These are phyloP conservation scores for Bungarus multicinctus DNA, from an alignment of 2,113 vertebrate genomes.

Conservation along the genomic window DNA sequence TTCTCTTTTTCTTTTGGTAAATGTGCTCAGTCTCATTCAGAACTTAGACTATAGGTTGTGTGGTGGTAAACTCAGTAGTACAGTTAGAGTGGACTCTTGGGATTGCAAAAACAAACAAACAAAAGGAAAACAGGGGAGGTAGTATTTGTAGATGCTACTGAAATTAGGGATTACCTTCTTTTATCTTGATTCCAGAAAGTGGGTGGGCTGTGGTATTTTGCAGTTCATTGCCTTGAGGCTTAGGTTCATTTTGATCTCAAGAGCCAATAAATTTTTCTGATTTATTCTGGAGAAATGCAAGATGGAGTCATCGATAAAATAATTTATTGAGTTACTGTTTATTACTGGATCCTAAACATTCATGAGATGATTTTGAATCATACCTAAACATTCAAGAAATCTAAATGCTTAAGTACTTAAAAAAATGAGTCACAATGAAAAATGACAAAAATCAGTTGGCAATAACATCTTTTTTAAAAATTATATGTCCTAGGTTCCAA, in stretches of 20 bases:
- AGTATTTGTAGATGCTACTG: not conserved
- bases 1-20: not conserved
- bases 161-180: not conserved
- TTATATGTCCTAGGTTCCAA: too few relatives aligned
- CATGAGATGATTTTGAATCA: not conserved
- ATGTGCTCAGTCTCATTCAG: not conserved
- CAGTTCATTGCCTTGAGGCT: not conserved
- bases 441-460: too few relatives aligned
- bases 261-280: not conserved
- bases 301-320: not conserved
- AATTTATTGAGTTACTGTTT: not conserved
- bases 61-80: not conserved
- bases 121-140: not conserved
- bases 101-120: not conserved
- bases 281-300: not conserved
- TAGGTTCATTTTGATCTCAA: not conserved
- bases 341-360: not conserved
- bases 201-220: not conserved
- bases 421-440: too few relatives aligned
- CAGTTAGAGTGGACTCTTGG: not conserved
- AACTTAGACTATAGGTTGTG: not conserved
- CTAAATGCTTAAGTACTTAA: not conserved
- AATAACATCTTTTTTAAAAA: too few relatives aligned
- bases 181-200: not conserved
- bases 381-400: not conserved